Evolutionary conservation across 2,797 vertebrate genomes (phyloP).

Genomic region (Liasis olivaceus): DNA sequence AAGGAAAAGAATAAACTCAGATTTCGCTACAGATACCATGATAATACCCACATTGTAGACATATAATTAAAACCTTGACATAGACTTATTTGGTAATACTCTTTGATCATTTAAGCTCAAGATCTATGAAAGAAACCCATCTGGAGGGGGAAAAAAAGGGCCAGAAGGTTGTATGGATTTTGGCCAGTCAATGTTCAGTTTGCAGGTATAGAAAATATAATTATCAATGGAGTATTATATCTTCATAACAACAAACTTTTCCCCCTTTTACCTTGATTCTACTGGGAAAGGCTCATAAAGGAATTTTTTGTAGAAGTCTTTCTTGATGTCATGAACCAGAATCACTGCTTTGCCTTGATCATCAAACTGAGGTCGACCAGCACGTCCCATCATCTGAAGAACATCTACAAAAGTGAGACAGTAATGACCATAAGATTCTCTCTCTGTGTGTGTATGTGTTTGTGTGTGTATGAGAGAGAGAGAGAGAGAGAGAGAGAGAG

Average conservation of each 20-base stretch:
- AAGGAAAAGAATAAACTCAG: neutral
- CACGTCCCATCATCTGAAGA: conserved; percentile 99
- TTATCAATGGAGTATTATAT: neutral
- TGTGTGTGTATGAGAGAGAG: too few species aligned
- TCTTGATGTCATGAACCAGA: conserved; percentile 97
- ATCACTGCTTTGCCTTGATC: conserved; percentile 99
- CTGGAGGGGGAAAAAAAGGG: neutral
- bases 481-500: too few species aligned
- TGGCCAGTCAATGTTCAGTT: neutral
- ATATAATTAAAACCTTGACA: neutral
- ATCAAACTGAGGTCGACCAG: conserved; percentile 96
- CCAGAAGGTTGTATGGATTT: neutral
- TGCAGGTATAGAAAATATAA: neutral
- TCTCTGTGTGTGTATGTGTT: too few species aligned
- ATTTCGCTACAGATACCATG: neutral
- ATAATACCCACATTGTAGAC: neutral
- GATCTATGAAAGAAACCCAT: neutral
- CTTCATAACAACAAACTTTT: neutral
- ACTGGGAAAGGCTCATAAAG: conserved; percentile 98
- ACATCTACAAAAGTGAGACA: conserved; percentile 81
- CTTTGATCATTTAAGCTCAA: neutral
- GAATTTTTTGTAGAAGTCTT: conserved; percentile 99
- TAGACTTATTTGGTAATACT: neutral
- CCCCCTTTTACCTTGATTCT: conserved; percentile 88
- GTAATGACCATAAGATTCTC: neutral